Evolutionary conservation across 2,888 invertebrate species (phyloP), one percentile per base, ranked within the genome.

Genomic region (Phengaris arion): DNA sequence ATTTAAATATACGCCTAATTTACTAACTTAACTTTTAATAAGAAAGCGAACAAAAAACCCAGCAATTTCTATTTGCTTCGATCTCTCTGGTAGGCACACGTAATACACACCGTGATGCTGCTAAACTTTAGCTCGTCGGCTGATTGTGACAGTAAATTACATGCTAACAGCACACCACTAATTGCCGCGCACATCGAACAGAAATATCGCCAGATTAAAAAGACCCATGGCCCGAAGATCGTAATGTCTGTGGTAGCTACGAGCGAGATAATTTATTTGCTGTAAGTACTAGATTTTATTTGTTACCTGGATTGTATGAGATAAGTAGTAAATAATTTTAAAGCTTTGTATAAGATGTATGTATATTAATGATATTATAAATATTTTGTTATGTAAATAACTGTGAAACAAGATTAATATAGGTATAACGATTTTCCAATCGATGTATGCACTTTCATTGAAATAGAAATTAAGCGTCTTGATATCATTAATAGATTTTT

Each of bases 111-210:
- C 72, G 74, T 77, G 68, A 76, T 74, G 74, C 69, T 52, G 55
- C 73, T 74, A 75, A 72, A 75, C 72, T 55, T 74, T 77, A 80
- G 77, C 79, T 74, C 74, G 77, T 80, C 75, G 57, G 85, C 87
- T 89, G 89, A 88, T 86, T 86, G 89, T 88, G 89, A 87, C 88
- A 88, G 86, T 90, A 89, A 89, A 91, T 91, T 89, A 90, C 90
- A 86, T 81, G 86, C 85, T 87, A 89, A 90, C 90, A 87, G 86
- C 86, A 80, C 81, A 80, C 85, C 87, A 85, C 88, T 90, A 91
- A 91, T 91, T 91, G 83, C 85, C 83, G 83, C 48, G 55, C 83
- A 85, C 84, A 85, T 85, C 86, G 85, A 83, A 84, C 81, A 81
- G 84, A 89, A 89, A 86, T 87, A 88, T 87, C 79, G 84, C 77